phyloP scores from a whole-genome alignment of 2,113 vertebrate genomes.

The Hypanus sabinus region DNA sequence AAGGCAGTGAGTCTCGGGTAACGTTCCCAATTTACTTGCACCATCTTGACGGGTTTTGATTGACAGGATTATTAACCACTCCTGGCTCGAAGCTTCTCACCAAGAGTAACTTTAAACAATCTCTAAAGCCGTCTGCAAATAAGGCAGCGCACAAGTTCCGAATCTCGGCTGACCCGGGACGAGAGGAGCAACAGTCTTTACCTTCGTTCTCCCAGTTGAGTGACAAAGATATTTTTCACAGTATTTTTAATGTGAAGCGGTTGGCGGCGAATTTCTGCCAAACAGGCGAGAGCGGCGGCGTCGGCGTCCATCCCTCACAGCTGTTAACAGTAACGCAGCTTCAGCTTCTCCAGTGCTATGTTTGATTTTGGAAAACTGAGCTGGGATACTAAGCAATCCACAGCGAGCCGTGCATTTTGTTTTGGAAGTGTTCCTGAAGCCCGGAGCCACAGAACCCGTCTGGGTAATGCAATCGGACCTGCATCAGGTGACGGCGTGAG shows the following conservation, averaged over 20 bases:
- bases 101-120: not conserved
- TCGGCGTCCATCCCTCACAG: not conserved
- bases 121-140: not conserved
- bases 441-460: not conserved
- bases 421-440: not conserved
- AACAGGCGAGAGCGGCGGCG: not conserved
- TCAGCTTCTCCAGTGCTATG: no score
- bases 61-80: no score
- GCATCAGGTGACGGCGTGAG: not conserved
- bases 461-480: not conserved
- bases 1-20: no score
- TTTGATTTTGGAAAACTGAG: not conserved
- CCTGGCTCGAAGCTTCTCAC: no score
- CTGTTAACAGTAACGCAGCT: not conserved
- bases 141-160: not conserved
- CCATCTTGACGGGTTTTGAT: no score
- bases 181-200: constrained; percentile 31
- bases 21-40: no score
- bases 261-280: constrained; percentile 45
- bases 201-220: constrained; percentile 56
- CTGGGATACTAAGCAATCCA: not conserved
- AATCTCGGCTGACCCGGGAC: no score
- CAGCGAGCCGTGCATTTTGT: not conserved
- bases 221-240: constrained; percentile 60
- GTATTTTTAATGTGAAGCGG: constrained; percentile 52